Base-by-base conservation (phyloP, 1,140 invertebrate genomes). In the Brachystomella parvula region DNA sequence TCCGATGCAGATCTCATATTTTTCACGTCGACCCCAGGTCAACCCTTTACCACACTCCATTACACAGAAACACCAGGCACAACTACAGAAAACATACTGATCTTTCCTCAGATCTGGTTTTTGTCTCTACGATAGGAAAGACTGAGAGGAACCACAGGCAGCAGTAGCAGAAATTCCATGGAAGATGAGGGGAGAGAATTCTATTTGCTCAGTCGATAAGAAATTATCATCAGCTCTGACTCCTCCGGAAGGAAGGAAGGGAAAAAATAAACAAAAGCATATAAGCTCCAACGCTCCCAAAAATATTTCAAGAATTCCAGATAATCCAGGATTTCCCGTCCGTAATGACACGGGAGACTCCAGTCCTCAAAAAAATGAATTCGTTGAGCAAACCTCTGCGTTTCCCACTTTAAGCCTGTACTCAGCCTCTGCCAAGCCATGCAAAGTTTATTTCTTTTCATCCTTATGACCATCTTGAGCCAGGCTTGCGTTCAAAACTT, bases 1-100 rank as follows among this genome's bases (percentile, higher is more conserved):
- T 12, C 75, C 75, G 15, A 75, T 69, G 56, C 73, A 72, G 57
- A 75, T 75, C 44, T 75, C 74, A 65, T 73, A 74, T 29, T 63
- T 56, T 33, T 71, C 64, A 53, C 64, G 33, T 71, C 53, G 24
- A 29, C 9, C 24, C 39, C 6, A 57, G n/a, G n/a, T 21, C 28
- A 21, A n/a, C 53, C n/a, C 12, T 57, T 15, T 28, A 9, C 12
- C 12, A 57, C 53, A n/a, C n/a, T n/a, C n/a, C n/a, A n/a, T n/a
- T n/a, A n/a, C n/a, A n/a, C n/a, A n/a, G n/a, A n/a, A n/a, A n/a
- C n/a, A n/a, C n/a, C n/a, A n/a, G n/a, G n/a, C n/a, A n/a, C n/a
- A n/a, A n/a, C n/a, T n/a, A n/a, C n/a, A n/a, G n/a, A n/a, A n/a
- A n/a, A n/a, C n/a, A n/a, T n/a, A 28, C 24, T 15, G n/a, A n/a